Evolutionary conservation across 2,888 invertebrate species (phyloP).

Genomic region (Alloplasta piceator): DNA sequence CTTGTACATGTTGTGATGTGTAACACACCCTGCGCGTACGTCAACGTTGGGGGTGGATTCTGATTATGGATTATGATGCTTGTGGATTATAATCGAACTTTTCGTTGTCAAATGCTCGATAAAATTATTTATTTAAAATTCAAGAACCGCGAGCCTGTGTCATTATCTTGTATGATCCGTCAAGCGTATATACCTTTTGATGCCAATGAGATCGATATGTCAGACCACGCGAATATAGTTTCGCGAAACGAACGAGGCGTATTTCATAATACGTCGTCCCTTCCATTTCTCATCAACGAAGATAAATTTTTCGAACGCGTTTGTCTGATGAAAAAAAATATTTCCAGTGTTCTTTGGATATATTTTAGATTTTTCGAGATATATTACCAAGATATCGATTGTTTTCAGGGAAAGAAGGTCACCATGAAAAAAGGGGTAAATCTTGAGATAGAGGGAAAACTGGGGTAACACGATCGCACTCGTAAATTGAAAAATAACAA

Average conservation of each 20-base stretch:
- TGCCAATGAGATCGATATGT: conserved; percentile 31
- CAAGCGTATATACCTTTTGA: neutral
- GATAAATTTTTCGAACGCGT: no score
- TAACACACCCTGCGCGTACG: neutral
- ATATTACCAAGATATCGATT: no score
- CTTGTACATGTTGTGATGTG: no score
- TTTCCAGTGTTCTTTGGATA: no score
- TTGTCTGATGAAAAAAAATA: no score
- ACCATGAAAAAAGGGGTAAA: no score
- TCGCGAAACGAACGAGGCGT: conserved; percentile 12
- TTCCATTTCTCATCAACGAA: neutral
- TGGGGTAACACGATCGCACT: no score
- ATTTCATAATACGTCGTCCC: conserved; percentile 21
- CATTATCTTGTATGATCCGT: conserved; percentile 4
- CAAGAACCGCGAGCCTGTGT: conserved; percentile 12
- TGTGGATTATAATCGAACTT: neutral
- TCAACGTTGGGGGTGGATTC: conserved; percentile 22
- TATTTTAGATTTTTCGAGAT: no score
- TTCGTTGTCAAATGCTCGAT: conserved; percentile 25
- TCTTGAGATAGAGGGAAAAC: no score
- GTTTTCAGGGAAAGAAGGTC: no score
- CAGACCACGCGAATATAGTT: neutral
- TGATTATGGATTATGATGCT: neutral
- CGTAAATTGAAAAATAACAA: no score
- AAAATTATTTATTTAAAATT: conserved; percentile 53